These are phyloP conservation scores for Tetrao urogallus DNA, from an alignment of 2,113 vertebrate genomes.

Conservation along the genomic window DNA sequence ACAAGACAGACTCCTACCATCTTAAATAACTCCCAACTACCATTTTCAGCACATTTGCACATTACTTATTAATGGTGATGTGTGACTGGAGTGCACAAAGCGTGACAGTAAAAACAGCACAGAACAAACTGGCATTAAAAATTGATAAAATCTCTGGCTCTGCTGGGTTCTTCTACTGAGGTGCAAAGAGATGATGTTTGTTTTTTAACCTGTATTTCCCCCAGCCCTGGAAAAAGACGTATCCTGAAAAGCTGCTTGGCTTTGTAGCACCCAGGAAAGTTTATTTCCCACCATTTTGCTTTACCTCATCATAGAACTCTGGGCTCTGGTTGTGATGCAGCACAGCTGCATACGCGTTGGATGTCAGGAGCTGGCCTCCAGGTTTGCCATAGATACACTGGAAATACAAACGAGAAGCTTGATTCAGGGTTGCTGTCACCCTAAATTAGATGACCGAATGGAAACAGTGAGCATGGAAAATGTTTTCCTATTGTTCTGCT, in stretches of 20 bases:
- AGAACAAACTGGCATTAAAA: constrained; percentile 36
- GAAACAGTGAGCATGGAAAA: not conserved
- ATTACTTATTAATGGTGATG: constrained; percentile 58
- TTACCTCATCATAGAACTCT: constrained; percentile 97
- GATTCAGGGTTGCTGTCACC: not conserved
- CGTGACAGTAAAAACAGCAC: constrained; percentile 40
- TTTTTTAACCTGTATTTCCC: not conserved
- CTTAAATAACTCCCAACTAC: not conserved
- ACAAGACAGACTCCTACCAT: constrained; percentile 7
- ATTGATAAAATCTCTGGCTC: not conserved
- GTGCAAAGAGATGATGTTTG: not conserved
- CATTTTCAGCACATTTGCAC: constrained; percentile 14
- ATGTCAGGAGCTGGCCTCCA: constrained; percentile 85
- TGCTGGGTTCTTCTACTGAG: not conserved
- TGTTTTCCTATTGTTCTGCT: not conserved
- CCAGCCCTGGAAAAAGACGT: not conserved
- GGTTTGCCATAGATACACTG: constrained; percentile 97
- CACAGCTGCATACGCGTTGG: constrained; percentile 83
- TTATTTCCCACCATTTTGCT: not conserved
- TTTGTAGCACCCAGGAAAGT: not conserved
- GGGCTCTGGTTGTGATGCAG: constrained; percentile 97
- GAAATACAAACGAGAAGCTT: constrained; percentile 37
- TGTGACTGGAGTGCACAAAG: constrained; percentile 58
- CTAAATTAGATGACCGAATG: not conserved
- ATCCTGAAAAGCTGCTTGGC: not conserved